These are phyloP conservation scores for Caerostris darwini DNA, from an alignment of 1,140 invertebrate species.

Conservation along the genomic window DNA sequence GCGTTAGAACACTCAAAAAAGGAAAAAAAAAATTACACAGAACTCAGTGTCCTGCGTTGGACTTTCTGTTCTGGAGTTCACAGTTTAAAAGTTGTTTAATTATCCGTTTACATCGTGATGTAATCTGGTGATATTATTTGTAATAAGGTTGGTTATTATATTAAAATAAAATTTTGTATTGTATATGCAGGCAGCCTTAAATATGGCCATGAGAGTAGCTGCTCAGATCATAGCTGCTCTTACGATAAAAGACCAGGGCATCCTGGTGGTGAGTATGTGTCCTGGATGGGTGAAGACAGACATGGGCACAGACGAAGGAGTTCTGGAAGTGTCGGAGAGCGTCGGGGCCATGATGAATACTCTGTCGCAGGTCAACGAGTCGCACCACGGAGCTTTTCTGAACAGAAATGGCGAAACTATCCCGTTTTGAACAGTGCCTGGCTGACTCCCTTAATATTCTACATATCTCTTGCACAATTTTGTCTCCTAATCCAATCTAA, in stretches of 20 bases:
- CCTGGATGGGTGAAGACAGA: slow-evolving; percentile 64
- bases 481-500: too few species aligned
- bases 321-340: not conserved
- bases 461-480: too few species aligned
- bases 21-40: too few species aligned
- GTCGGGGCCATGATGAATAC: slow-evolving; percentile 29
- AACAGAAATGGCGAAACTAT: slow-evolving; percentile 11
- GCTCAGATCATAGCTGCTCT: not conserved
- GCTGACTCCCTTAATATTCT: too few species aligned
- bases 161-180: too few species aligned
- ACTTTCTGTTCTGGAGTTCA: too few species aligned
- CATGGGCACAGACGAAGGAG: not conserved
- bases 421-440: not conserved
- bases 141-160: too few species aligned
- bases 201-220: slow-evolving; percentile 35
- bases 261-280: slow-evolving; percentile 52
- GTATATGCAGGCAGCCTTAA: not conserved
- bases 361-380: not conserved
- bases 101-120: too few species aligned
- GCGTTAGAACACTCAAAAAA: too few species aligned
- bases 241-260: not conserved
- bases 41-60: too few species aligned
- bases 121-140: too few species aligned
- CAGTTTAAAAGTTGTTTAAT: too few species aligned
- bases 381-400: not conserved